Conservation (phyloP, 30 jellyfish, hydroid and myxozoan species). For the Pelagia noctiluca region DNA sequence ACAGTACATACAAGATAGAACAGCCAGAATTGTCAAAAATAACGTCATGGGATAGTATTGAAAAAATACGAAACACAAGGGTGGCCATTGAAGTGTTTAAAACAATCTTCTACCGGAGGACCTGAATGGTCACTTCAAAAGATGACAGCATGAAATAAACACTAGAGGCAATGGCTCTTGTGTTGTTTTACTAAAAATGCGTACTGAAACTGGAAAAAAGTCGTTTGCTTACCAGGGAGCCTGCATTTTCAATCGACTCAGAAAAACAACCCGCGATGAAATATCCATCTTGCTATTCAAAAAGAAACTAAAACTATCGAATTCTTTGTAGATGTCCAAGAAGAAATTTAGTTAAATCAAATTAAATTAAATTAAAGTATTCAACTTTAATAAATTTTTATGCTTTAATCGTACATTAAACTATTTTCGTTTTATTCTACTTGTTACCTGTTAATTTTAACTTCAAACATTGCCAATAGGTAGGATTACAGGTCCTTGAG, state of each 20-base stretch:
- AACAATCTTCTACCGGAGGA: slow-evolving; percentile 54
- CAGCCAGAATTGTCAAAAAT: slow-evolving; percentile 61
- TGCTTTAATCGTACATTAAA: too few species aligned
- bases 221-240: slow-evolving; percentile 45
- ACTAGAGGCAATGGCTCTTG: slow-evolving; percentile 49
- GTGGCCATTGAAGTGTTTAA: slow-evolving; percentile 70
- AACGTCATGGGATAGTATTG: slow-evolving; percentile 68
- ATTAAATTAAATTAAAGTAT: too few species aligned
- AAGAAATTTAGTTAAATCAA: too few species aligned
- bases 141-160: slow-evolving; percentile 28
- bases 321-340: slow-evolving; percentile 42
- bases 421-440: too few species aligned
- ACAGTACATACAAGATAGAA: slow-evolving; percentile 66
- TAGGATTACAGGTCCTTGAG: too few species aligned
- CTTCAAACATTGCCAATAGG: too few species aligned
- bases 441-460: too few species aligned
- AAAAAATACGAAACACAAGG: slow-evolving; percentile 63
- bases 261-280: slow-evolving; percentile 53
- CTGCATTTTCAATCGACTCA: slow-evolving; percentile 64
- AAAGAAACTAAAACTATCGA: slow-evolving; percentile 36
- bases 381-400: too few species aligned
- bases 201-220: slow-evolving; percentile 32
- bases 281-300: slow-evolving; percentile 45
- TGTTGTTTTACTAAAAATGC: slow-evolving; percentile 26
- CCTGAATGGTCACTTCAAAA: slow-evolving; percentile 34